Evolutionary conservation across 2,888 invertebrate species (phyloP).

Genomic region (Synanthedon tipuliformis): DNA sequence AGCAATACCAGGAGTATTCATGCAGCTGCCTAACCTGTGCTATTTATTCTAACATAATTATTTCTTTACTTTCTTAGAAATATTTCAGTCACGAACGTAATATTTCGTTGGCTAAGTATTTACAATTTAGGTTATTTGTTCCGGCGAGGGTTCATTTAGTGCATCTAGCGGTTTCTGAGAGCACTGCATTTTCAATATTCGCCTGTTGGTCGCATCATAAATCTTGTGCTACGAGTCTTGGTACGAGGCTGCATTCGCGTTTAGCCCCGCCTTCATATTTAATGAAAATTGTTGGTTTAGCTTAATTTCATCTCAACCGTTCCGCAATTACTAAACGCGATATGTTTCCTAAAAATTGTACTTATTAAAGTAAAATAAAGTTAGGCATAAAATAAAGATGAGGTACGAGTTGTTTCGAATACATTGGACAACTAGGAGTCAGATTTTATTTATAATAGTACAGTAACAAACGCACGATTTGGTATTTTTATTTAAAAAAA

Average conservation of each 20-base stretch:
- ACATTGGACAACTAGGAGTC: too few species aligned
- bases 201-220: conserved; percentile 62
- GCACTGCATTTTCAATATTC: conserved; percentile 57
- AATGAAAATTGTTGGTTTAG: conserved; percentile 51
- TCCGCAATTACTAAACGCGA: background rate
- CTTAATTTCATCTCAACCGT: conserved; percentile 30
- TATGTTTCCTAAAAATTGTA: too few species aligned
- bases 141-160: conserved; percentile 18
- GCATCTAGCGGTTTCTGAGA: conserved; percentile 39
- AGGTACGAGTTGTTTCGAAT: too few species aligned
- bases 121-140: conserved; percentile 20
- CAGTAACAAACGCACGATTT: too few species aligned
- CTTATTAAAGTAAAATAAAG: too few species aligned
- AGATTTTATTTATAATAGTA: too few species aligned
- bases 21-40: too few species aligned
- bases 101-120: conserved; percentile 5
- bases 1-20: too few species aligned
- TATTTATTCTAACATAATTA: background rate
- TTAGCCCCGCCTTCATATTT: conserved; percentile 48
- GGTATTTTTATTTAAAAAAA: too few species aligned
- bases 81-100: conserved; percentile 1
- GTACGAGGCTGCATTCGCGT: conserved; percentile 53
- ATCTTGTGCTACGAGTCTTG: conserved; percentile 45
- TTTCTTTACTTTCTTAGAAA: conserved; percentile 1
- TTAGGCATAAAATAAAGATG: too few species aligned